Evolutionary conservation across 1,140 invertebrate genomes (phyloP).

Genomic region (Chionoecetes opilio): DNA sequence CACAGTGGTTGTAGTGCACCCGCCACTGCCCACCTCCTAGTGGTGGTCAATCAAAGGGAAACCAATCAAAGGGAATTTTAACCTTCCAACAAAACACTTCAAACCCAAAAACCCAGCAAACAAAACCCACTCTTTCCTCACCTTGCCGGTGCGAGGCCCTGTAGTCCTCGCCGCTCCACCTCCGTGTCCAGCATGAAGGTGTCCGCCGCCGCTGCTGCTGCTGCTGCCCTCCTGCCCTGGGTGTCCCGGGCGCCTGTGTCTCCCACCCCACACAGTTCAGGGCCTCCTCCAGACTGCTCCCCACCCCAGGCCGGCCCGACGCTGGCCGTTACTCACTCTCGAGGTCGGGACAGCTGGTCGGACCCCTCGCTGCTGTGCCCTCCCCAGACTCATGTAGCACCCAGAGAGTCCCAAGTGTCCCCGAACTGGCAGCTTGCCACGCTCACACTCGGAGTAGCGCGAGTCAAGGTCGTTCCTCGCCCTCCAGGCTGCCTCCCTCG

Average conservation of each 20-base stretch:
- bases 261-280: slow-evolving; percentile 43
- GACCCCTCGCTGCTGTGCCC: slow-evolving; percentile 58
- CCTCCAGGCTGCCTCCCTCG: too few relatives aligned
- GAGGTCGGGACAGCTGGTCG: slow-evolving; percentile 48
- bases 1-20: too few relatives aligned
- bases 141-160: neutral
- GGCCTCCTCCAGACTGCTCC: slow-evolving; percentile 48
- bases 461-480: too few relatives aligned
- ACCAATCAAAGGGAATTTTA: too few relatives aligned
- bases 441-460: neutral
- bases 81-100: too few relatives aligned
- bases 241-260: neutral
- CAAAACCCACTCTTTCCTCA: neutral
- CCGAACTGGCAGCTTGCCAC: slow-evolving; percentile 57
- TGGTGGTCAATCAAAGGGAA: too few relatives aligned
- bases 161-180: neutral
- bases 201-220: neutral
- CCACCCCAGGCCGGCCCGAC: slow-evolving; percentile 17
- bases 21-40: too few relatives aligned
- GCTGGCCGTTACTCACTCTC: slow-evolving; percentile 43
- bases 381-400: neutral
- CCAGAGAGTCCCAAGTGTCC: slow-evolving; percentile 70
- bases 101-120: too few relatives aligned
- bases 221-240: neutral
- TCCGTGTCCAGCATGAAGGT: neutral